A percentile compares a stretch with the other conserved stretches of the same genome.
These are phyloP conservation scores for Epinephelus coioides DNA, from an alignment of 2,797 vertebrate genomes.

Conservation along the genomic window DNA sequence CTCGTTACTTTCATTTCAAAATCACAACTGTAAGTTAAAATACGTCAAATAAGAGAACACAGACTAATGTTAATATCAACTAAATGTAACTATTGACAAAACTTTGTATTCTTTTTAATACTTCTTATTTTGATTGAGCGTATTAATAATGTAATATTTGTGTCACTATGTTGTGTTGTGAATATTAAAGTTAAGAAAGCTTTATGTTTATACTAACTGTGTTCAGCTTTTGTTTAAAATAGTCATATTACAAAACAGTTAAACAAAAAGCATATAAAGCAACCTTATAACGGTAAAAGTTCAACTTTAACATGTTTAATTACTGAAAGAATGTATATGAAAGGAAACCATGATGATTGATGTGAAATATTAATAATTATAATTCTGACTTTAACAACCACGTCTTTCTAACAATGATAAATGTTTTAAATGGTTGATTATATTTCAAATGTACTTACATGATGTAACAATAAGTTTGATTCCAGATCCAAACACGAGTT, in stretches of 20 bases:
- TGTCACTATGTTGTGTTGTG: no score
- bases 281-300: neutral
- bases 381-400: neutral
- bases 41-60: neutral
- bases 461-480: conserved; percentile 30
- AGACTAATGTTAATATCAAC: neutral
- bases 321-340: neutral
- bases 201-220: neutral
- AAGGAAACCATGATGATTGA: neutral
- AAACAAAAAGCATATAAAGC: no score
- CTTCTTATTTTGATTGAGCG: neutral
- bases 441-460: conserved; percentile 37
- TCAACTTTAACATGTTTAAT: neutral
- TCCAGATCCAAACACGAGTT: conserved; percentile 55
- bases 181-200: no score
- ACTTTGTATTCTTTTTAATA: no score
- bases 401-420: neutral
- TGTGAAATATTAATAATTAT: neutral
- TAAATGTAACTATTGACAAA: neutral
- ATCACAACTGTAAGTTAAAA: neutral
- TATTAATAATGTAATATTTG: neutral
- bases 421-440: neutral
- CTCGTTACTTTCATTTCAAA: neutral
- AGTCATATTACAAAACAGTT: neutral
- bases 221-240: neutral